Percentiles rank a stretch among this genome's conserved stretches.
Evolutionary conservation across 2,113 vertebrate species (phyloP).

Genomic region (Gracilinanus agilis): DNA sequence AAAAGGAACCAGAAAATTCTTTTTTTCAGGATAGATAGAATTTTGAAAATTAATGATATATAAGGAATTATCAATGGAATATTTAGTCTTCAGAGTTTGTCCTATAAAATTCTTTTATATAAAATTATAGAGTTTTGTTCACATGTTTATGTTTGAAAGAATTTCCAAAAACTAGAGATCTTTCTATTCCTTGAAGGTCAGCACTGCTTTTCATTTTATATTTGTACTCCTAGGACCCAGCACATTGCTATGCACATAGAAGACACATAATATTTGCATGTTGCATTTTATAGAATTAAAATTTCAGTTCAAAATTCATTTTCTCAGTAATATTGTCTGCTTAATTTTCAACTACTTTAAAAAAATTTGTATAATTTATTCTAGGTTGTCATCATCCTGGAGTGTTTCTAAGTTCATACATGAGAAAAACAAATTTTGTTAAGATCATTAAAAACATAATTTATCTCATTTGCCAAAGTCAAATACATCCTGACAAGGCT

Average conservation of each 20-base stretch:
- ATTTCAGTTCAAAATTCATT: neutral
- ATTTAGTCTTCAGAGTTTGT: neutral
- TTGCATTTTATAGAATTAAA: neutral
- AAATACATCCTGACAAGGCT: no score
- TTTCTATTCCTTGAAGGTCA: neutral
- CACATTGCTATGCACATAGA: neutral
- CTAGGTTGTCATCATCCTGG: no score
- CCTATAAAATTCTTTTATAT: neutral
- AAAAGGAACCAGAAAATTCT: neutral
- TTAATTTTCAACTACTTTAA: no score
- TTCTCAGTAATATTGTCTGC: neutral
- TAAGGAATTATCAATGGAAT: neutral
- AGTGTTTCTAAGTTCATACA: no score
- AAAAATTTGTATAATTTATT: no score
- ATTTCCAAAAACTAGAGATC: neutral
- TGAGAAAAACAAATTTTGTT: no score
- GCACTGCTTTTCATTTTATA: neutral
- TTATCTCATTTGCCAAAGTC: no score
- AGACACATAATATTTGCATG: neutral
- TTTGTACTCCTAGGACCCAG: neutral
- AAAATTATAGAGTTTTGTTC: neutral
- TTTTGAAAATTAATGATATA: neutral
- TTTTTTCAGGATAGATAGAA: neutral
- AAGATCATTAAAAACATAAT: no score
- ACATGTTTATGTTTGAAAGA: neutral